Base-by-base conservation (phyloP, 2,797 vertebrate genomes). In the Megaceryle alcyon region DNA sequence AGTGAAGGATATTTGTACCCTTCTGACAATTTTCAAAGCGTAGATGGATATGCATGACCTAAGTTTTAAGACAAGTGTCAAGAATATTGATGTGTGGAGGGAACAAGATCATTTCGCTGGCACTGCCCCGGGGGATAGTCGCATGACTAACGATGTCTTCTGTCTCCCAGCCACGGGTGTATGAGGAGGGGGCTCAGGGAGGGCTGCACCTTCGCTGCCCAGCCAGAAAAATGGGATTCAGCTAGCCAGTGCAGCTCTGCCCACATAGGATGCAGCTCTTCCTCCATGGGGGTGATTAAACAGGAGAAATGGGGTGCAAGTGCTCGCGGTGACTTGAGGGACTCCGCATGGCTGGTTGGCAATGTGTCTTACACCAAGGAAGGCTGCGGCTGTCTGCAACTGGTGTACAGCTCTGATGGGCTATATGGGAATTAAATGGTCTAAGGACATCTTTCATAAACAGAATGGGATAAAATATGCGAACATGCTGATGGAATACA, bases 11-110 rank as follows among this genome's bases (percentile, higher is more conserved):
- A 97, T 97, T 95, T 97, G 96, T 91, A 94, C 92, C 84, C 80
- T 93, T 89, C 75, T 98, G 98, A 97, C 97, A 96, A 94, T 96
- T 98, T 79, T 87, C 90, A 82, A 96, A 95, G 93, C 94, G 97
- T 93, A 98, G 97, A 98, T 96, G 92, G 98, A 98, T 98, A 97
- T 88, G 96, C 97, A 96, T 89, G 97, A 96, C 97, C 97, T 96
- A 96, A 96, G 96, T 94, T 98, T 98, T 97, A 88, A 97, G 98
- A 97, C 2, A 72, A 82, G 95, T 98, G 98, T 98, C 98, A 98
- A 94, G 97, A 96, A 98, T 98, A 98, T 96, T 97, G 98, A 98
- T 98, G 97, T 81, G 92, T 76, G 87, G 94, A 95, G 59, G 31
- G 88, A 96, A 77, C 86, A 71, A 92, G 91, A 98, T 96, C 63